phyloP scores from a whole-genome alignment of 2,797 vertebrate genomes.

The Onychomys arenicola region DNA sequence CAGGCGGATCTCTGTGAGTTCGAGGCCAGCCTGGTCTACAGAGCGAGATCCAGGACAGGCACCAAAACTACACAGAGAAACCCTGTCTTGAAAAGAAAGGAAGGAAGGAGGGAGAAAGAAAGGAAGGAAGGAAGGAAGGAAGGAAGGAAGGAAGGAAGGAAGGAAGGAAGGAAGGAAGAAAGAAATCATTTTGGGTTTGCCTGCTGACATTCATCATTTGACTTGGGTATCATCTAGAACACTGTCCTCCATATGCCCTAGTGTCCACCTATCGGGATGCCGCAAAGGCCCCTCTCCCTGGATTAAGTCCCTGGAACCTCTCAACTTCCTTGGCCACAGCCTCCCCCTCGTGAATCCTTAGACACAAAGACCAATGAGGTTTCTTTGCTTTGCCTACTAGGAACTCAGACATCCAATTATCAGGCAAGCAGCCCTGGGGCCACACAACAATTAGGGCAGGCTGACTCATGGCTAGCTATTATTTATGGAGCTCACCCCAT shows the following conservation, averaged over 20 bases:
- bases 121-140: too few relatives aligned
- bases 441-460: neutral
- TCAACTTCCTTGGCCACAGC: neutral
- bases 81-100: too few relatives aligned
- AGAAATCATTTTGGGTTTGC: neutral
- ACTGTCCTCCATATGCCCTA: neutral
- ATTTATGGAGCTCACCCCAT: neutral
- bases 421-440: neutral
- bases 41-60: too few relatives aligned
- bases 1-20: too few relatives aligned
- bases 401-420: neutral
- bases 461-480: neutral
- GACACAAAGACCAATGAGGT: neutral
- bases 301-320: neutral
- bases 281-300: neutral
- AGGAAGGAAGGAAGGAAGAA: too few relatives aligned
- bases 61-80: too few relatives aligned
- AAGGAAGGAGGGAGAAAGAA: too few relatives aligned
- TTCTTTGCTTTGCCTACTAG: constrained; percentile 17
- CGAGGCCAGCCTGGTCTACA: too few relatives aligned
- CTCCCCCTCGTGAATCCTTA: neutral
- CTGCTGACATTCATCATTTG: neutral
- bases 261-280: too few relatives aligned
- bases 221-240: neutral
- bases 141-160: too few relatives aligned